Evolutionary conservation across 1,140 invertebrate genomes (phyloP).

Genomic region (Ceratosolen solmsi): DNA sequence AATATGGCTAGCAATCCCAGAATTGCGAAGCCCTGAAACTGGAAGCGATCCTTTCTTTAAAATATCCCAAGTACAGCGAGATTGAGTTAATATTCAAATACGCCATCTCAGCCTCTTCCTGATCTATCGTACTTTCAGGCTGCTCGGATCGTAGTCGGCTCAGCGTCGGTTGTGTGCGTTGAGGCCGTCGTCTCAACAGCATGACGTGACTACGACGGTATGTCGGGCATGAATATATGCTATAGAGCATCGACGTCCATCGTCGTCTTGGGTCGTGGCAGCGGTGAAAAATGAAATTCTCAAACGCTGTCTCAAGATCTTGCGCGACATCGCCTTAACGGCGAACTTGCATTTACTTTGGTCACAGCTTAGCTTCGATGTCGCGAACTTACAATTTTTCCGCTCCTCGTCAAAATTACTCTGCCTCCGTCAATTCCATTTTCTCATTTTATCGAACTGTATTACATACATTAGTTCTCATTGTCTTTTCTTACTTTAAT

Average conservation of each 20-base stretch:
- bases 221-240: background rate
- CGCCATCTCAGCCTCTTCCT: background rate
- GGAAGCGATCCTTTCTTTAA: background rate
- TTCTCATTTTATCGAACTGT: too few species aligned
- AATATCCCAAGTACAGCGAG: background rate
- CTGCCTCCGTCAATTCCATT: too few species aligned
- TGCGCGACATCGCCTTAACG: background rate
- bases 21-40: too few species aligned
- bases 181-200: background rate
- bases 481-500: too few species aligned
- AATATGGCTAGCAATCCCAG: too few species aligned
- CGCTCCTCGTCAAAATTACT: too few species aligned
- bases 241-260: background rate
- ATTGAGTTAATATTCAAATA: background rate
- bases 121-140: background rate
- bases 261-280: background rate
- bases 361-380: background rate
- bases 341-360: background rate
- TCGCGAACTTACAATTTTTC: background rate
- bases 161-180: background rate
- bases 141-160: too few species aligned
- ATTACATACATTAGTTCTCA: too few species aligned
- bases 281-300: conserved; percentile 23
- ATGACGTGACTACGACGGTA: conserved; percentile 21
- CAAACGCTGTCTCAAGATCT: background rate